phyloP scores from a whole-genome alignment of 2,113 vertebrate genomes.

The Cryptomyrus ogoouensis region DNA sequence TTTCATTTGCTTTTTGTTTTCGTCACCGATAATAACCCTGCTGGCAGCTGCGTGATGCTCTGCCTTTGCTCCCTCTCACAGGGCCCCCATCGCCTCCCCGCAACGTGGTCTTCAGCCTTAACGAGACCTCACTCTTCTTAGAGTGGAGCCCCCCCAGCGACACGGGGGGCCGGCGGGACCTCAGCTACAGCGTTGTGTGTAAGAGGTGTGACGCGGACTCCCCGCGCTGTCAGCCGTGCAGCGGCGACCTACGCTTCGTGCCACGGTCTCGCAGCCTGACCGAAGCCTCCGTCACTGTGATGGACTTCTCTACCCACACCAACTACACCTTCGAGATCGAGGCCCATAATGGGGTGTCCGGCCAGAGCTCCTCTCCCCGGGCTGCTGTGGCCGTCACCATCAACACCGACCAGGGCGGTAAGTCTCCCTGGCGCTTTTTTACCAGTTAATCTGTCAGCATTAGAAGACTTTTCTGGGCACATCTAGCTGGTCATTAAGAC shows the following conservation, averaged over 20 bases:
- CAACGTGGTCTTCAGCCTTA: constrained; percentile 82
- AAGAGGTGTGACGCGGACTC: constrained; percentile 75
- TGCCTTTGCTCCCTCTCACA: constrained; percentile 36
- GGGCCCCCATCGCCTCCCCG: constrained; percentile 74
- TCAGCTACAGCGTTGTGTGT: constrained; percentile 85
- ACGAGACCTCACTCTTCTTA: constrained; percentile 83
- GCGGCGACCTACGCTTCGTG: constrained; percentile 81
- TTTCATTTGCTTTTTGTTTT: neutral
- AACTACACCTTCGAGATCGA: constrained; percentile 97
- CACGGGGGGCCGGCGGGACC: constrained; percentile 81
- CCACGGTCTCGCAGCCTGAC: constrained; percentile 75
- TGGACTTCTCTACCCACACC: constrained; percentile 79
- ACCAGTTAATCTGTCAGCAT: neutral
- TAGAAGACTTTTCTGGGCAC: neutral
- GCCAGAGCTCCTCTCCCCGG: constrained; percentile 77
- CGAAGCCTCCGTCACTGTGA: constrained; percentile 76
- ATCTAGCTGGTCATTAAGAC: neutral
- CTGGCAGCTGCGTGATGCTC: neutral
- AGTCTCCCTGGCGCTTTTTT: constrained; percentile 39
- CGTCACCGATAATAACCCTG: neutral
- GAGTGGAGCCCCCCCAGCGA: constrained; percentile 91
- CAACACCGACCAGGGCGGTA: constrained; percentile 85
- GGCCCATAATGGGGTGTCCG: constrained; percentile 83
- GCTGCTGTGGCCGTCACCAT: constrained; percentile 80
- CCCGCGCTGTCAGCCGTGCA: constrained; percentile 75